Percentiles rank a stretch among this genome's conserved stretches.
Evolutionary conservation across 2,888 invertebrate species (phyloP).

Genomic region (Taphrorychus bicolor): DNA sequence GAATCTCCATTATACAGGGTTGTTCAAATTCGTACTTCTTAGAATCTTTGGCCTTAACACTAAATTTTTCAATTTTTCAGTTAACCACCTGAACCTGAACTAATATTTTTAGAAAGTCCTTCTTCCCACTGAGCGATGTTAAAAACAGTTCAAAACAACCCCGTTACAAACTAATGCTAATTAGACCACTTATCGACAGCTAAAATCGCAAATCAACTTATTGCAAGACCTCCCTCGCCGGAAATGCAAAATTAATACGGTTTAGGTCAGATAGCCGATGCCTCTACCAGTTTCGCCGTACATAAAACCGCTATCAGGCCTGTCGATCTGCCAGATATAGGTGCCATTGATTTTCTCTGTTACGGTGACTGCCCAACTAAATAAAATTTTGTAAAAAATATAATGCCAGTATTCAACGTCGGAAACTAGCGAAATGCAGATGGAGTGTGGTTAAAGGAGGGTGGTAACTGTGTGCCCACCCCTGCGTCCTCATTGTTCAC

Average conservation of each 20-base stretch:
- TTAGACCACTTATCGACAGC: constrained; percentile 22
- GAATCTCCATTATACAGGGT: too few species aligned
- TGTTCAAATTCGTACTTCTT: too few species aligned
- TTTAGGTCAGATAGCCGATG: constrained; percentile 44
- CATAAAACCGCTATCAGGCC: constrained; percentile 44
- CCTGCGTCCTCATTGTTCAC: constrained; percentile 43
- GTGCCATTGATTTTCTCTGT: constrained; percentile 15
- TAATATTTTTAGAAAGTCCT: too few species aligned
- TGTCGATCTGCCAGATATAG: constrained; percentile 43
- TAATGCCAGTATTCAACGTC: background rate
- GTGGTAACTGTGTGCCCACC: constrained; percentile 13
- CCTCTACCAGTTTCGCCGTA: constrained; percentile 20
- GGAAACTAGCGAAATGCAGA: background rate
- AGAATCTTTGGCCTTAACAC: too few species aligned
- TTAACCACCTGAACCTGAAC: too few species aligned
- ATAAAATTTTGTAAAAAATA: background rate
- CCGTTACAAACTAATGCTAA: constrained; percentile 16
- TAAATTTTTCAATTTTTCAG: too few species aligned
- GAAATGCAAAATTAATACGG: constrained; percentile 49
- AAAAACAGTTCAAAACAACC: too few species aligned
- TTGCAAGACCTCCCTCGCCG: constrained; percentile 40
- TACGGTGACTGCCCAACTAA: background rate
- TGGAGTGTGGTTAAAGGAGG: background rate
- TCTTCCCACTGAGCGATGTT: too few species aligned
- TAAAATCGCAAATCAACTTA: constrained; percentile 19